Percentiles rank a stretch among this genome's conserved stretches.
phyloP scores from a whole-genome alignment of 2,888 invertebrate genomes.

The Sisyra terminalis region DNA sequence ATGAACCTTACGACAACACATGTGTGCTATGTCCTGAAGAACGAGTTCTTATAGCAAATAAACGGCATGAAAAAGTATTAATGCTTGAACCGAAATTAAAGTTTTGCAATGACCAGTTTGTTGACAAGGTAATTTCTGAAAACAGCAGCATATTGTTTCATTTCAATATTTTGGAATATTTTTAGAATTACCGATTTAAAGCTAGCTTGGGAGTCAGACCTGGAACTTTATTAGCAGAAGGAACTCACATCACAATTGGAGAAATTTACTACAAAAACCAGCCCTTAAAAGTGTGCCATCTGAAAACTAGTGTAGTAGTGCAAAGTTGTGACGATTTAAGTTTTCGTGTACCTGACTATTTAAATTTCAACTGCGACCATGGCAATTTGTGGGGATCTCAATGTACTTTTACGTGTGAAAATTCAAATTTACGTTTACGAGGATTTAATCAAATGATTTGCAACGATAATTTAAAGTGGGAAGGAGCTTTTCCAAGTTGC shows the following conservation, averaged over 20 bases:
- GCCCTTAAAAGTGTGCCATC: conserved; percentile 29
- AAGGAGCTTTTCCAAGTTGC: conserved; percentile 16
- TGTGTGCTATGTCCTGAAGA: conserved; percentile 31
- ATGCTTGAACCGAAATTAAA: conserved; percentile 24
- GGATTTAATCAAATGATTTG: conserved; percentile 22
- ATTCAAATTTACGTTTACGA: conserved; percentile 18
- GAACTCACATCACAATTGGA: conserved; percentile 27
- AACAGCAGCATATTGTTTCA: neutral
- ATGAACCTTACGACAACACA: conserved; percentile 13
- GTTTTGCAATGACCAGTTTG: conserved; percentile 23
- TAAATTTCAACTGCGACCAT: conserved; percentile 13
- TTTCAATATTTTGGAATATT: neutral
- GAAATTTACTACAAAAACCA: conserved; percentile 24
- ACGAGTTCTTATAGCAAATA: conserved; percentile 26
- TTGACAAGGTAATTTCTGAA: conserved; percentile 1
- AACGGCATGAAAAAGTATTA: conserved; percentile 24
- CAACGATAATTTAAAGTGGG: conserved; percentile 25
- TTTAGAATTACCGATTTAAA: conserved; percentile 16
- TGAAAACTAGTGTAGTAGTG: conserved; percentile 28
- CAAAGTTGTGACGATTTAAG: conserved; percentile 27
- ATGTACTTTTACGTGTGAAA: conserved; percentile 28
- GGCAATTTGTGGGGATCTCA: conserved; percentile 20
- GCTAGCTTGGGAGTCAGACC: conserved; percentile 29
- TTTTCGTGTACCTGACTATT: conserved; percentile 23
- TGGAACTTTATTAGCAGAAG: conserved; percentile 26